Evolutionary conservation across 2,888 invertebrate species (phyloP), one percentile per base, ranked within the genome.

Genomic region (Brachyopa scutellaris): DNA sequence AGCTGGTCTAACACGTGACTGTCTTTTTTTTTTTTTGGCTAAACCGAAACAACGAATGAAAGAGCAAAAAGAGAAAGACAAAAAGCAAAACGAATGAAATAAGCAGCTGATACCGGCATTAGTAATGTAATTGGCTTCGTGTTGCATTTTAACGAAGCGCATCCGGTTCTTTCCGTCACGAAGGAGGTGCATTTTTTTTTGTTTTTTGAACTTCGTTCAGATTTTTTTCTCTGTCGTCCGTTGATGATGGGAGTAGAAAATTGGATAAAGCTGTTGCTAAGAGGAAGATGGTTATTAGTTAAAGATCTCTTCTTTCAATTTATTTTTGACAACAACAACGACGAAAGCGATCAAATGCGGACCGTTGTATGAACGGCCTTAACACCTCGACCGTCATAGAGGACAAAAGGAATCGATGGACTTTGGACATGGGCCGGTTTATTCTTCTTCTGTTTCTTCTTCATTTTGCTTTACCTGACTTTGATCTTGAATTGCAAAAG

Each of bases 131-230:
- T 53, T 53, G 55, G 64, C 55, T 59, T 74, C 49, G 59, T 66
- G 74, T 66, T 66, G 74, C 74, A 74, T 66, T 74, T 74, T 74
- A 66, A 74, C 66, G 57, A 74, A 66, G 74, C 66, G 49, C 66
- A 42, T 74, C 74, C 74, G 74, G 66, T 74, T 74, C 17, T 17
- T 8, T 31, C 33, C 53, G 11, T 53, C 42, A 62, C 23, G 61
- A 53, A 31, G 40, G 31, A 23, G 33, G 9, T 19, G 29, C 13
- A 19, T 19, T 13, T 19, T 40, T 38, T 51, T 33, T 36, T 17
- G 15, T 26, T 33, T 15, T 31, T 42, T 38, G 29, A 33, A 9
- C 8, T 67, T 8, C 17, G 42, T 53, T 53, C 26, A 53, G 53
- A 64, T 49, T 49, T 40, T 11, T 40, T 23, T 26, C 6, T 42